These are phyloP conservation scores for Paragorgia papillata DNA, from an alignment of 92 coral and sea anemone genomes.

Conservation along the genomic window DNA sequence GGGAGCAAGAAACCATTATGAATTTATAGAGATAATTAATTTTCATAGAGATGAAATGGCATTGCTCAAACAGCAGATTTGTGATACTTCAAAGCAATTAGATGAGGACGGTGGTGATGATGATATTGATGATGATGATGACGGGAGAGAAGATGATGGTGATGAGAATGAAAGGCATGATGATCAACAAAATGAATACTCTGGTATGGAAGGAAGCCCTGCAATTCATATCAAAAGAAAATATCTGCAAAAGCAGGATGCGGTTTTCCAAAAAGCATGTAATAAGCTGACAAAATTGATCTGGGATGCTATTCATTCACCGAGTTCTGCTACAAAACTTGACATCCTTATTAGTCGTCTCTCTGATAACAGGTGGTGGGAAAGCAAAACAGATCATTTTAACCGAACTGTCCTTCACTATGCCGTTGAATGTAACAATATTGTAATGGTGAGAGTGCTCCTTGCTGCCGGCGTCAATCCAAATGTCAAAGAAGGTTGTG, in stretches of 20 bases:
- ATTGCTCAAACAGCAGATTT: slow-evolving; percentile 20
- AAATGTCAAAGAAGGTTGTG: slow-evolving; percentile 28
- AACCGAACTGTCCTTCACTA: slow-evolving; percentile 20
- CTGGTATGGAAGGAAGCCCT: background rate
- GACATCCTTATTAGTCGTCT: slow-evolving; percentile 36
- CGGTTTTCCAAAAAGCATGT: slow-evolving; percentile 5
- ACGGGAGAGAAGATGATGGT: slow-evolving; percentile 13
- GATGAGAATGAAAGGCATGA: background rate
- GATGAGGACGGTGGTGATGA: background rate
- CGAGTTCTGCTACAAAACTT: no score
- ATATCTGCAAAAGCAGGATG: slow-evolving; percentile 5
- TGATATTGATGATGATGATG: slow-evolving; percentile 37
- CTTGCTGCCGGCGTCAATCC: slow-evolving; percentile 33
- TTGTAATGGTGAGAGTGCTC: background rate
- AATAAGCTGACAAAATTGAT: slow-evolving; percentile 26
- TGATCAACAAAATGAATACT: background rate
- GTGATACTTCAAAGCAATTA: slow-evolving; percentile 16
- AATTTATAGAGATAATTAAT: slow-evolving; percentile 39
- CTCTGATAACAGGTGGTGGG: background rate
- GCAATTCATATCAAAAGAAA: background rate
- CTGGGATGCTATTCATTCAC: no score
- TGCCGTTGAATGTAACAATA: slow-evolving; percentile 26
- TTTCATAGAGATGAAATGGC: slow-evolving; percentile 43
- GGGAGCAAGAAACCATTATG: slow-evolving; percentile 39
- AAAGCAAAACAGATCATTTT: slow-evolving; percentile 10